Conservation (phyloP, 2,113 vertebrate genomes). For the Deroptyus accipitrinus region DNA sequence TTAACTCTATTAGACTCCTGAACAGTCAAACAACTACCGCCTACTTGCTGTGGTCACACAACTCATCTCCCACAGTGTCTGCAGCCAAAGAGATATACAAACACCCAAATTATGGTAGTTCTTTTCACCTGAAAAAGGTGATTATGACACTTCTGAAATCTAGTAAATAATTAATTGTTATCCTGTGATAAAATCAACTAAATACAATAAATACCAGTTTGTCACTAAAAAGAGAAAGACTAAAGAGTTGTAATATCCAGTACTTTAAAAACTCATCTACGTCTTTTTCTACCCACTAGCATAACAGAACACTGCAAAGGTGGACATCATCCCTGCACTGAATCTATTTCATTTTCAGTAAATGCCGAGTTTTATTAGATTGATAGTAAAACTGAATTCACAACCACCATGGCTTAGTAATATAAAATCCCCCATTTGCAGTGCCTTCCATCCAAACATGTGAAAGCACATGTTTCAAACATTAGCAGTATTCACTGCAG, state of each 20-base stretch:
- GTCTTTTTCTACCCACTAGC: not conserved
- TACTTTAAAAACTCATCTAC: not conserved
- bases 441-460: not conserved
- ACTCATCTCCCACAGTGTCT: not conserved
- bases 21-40: not conserved
- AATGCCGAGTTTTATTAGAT: not conserved
- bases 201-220: not conserved
- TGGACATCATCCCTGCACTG: not conserved
- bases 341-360: not conserved
- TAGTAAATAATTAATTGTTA: not conserved
- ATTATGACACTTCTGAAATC: not conserved
- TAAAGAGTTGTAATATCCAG: rapidly evolving
- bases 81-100: not conserved
- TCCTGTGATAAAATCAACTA: not conserved
- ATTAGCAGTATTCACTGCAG: not conserved
- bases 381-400: not conserved
- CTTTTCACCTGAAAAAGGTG: not conserved
- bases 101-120: not conserved
- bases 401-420: not conserved
- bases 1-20: not conserved
- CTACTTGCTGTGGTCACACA: not conserved
- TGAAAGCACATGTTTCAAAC: not conserved
- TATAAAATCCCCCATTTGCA: not conserved
- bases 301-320: not conserved
- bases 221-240: not conserved